Evolutionary conservation across 30 jellyfish, hydroid and myxozoan species (phyloP).

Genomic region (Aurelia aurita complex sp. Pacific): DNA sequence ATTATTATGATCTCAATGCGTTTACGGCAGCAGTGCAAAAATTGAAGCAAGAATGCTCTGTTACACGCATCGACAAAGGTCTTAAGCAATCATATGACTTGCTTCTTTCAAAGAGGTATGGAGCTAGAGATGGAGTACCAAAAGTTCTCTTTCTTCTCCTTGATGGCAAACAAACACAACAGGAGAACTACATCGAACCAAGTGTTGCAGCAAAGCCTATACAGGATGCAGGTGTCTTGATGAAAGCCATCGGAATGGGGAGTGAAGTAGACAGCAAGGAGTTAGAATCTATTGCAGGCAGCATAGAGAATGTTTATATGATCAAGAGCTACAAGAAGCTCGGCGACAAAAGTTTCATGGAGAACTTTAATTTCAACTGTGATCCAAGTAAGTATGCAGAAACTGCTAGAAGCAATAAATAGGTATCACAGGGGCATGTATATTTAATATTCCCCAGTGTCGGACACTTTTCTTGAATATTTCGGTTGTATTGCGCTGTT

Average conservation of each 20-base stretch:
- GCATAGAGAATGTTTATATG: conserved; percentile 44
- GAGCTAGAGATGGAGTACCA: conserved; percentile 55
- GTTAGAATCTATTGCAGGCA: conserved; percentile 54
- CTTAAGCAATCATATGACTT: conserved; percentile 26
- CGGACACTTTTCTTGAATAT: no score
- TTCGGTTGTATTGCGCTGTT: no score
- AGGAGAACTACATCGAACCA: conserved; percentile 27
- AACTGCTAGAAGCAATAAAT: no score
- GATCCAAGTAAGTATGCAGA: conserved; percentile 2
- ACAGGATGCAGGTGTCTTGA: conserved; percentile 16
- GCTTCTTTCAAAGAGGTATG: conserved; percentile 45
- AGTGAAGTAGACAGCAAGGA: conserved; percentile 38
- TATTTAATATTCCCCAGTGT: no score
- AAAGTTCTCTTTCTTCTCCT: conserved; percentile 30
- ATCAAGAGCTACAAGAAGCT: conserved; percentile 34
- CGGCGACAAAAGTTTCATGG: not conserved
- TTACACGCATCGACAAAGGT: conserved; percentile 45
- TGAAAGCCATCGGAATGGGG: conserved; percentile 60
- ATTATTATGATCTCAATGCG: conserved; percentile 24
- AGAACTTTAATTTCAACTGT: conserved; percentile 40
- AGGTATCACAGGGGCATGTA: no score
- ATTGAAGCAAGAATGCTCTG: conserved; percentile 41
- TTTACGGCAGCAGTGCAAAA: conserved; percentile 32
- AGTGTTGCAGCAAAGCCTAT: conserved; percentile 55
- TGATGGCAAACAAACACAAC: conserved; percentile 33